Conservation (phyloP, 2,888 invertebrate species). For the Gibbula magus region DNA sequence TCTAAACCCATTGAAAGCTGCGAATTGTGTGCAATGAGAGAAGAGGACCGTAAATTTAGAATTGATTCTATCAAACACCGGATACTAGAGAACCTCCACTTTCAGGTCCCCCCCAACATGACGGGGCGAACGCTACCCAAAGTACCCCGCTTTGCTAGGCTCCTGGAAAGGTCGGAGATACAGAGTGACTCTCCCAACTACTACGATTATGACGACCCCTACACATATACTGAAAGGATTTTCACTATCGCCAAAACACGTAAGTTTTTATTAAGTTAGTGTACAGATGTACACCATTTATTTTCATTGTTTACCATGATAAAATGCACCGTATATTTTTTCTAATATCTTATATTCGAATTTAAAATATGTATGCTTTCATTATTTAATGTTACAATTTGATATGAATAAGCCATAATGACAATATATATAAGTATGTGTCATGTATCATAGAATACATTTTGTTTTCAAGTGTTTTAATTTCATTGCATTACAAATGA, state of each 20-base stretch:
- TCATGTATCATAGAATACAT: too few relatives aligned
- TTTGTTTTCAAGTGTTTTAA: too few relatives aligned
- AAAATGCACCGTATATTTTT: too few relatives aligned
- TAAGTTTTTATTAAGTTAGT: conserved; percentile 38
- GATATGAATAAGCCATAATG: too few relatives aligned
- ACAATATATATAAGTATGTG: too few relatives aligned
- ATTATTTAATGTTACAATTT: too few relatives aligned
- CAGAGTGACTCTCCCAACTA: conserved; percentile 53
- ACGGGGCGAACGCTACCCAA: conserved; percentile 56
- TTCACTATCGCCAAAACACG: conserved; percentile 50
- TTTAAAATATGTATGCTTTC: too few relatives aligned
- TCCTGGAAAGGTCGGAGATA: conserved; percentile 51
- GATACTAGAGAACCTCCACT: conserved; percentile 54
- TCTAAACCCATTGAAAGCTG: conserved; percentile 19
- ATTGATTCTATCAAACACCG: conserved; percentile 47
- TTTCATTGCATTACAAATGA: too few relatives aligned
- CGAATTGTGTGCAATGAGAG: conserved; percentile 42
- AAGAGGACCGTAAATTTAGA: conserved; percentile 44
- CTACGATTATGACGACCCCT: conserved; percentile 49
- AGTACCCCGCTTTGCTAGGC: conserved; percentile 52
- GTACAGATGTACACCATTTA: neutral
- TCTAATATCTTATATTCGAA: too few relatives aligned
- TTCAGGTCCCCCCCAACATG: conserved; percentile 56
- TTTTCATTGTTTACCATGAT: neutral
- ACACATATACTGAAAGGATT: conserved; percentile 49